These are phyloP conservation scores for Chitala chitala DNA, from an alignment of 2,113 vertebrate species.

Conservation along the genomic window DNA sequence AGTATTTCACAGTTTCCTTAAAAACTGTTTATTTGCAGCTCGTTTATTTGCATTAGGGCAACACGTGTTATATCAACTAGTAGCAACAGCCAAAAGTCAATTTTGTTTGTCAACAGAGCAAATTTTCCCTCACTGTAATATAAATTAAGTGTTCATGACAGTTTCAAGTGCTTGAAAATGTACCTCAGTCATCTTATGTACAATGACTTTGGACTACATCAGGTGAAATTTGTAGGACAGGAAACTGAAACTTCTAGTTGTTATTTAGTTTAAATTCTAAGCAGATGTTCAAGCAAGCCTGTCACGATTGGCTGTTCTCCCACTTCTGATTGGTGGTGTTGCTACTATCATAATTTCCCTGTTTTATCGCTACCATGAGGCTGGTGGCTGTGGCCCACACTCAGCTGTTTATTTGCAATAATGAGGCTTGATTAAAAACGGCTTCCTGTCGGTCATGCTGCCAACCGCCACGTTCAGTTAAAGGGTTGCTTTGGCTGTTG, in stretches of 20 bases:
- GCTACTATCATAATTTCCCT: background rate
- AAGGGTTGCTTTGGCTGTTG: background rate
- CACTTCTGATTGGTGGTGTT: background rate
- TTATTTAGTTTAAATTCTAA: too few relatives aligned
- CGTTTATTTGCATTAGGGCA: background rate
- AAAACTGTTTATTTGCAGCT: conserved; percentile 1
- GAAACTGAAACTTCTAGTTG: too few relatives aligned
- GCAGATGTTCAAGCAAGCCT: too few relatives aligned
- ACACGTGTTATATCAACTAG: background rate
- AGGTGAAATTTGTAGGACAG: too few relatives aligned
- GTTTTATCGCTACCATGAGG: background rate
- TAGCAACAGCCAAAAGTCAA: background rate
- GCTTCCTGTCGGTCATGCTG: background rate
- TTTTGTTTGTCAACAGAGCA: background rate
- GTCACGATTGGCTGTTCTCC: background rate
- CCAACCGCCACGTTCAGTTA: background rate
- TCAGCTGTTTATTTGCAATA: background rate
- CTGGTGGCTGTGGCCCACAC: background rate
- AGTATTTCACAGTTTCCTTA: background rate
- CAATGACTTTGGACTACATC: too few relatives aligned
- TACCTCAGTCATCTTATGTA: too few relatives aligned
- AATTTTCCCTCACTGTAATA: background rate
- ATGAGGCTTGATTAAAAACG: background rate
- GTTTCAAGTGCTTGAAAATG: too few relatives aligned
- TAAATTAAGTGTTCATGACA: too few relatives aligned